Evolutionary conservation across 2,888 invertebrate genomes (phyloP).

Genomic region (Tipula lateralis): DNA sequence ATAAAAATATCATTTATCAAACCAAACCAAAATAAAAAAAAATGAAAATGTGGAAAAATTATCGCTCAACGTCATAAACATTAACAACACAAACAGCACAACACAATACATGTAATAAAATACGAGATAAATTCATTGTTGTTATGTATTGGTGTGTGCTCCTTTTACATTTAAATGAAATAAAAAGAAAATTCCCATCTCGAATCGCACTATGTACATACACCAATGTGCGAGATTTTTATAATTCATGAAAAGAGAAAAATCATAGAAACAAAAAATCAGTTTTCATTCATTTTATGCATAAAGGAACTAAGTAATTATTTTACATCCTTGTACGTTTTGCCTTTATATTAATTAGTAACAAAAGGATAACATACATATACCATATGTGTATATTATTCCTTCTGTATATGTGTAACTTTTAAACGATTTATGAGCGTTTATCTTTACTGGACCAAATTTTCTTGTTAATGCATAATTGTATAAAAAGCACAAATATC

Average conservation of each 20-base stretch:
- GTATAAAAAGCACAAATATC: no score
- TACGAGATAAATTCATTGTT: neutral
- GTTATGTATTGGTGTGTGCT: neutral
- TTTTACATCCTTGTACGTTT: conserved; percentile 4
- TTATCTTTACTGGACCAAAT: no score
- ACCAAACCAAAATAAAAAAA: neutral
- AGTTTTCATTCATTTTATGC: conserved; percentile 9
- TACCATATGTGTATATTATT: neutral
- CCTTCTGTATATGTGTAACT: neutral
- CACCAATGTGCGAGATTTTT: neutral
- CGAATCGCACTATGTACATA: neutral
- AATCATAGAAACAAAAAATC: neutral
- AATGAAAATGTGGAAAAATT: conserved; percentile 19
- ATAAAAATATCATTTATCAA: conserved; percentile 24
- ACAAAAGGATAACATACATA: neutral
- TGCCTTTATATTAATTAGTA: neutral
- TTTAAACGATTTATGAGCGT: neutral
- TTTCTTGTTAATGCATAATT: no score
- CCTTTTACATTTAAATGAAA: neutral
- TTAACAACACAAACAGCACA: neutral
- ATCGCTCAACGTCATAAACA: conserved; percentile 24
- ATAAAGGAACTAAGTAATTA: neutral
- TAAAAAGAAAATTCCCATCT: neutral
- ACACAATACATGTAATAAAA: neutral
- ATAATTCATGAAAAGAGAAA: neutral